A percentile compares a stretch with the other conserved stretches of the same genome.
phyloP scores from a whole-genome alignment of 2,888 invertebrate species.

The Pammene fasciana region DNA sequence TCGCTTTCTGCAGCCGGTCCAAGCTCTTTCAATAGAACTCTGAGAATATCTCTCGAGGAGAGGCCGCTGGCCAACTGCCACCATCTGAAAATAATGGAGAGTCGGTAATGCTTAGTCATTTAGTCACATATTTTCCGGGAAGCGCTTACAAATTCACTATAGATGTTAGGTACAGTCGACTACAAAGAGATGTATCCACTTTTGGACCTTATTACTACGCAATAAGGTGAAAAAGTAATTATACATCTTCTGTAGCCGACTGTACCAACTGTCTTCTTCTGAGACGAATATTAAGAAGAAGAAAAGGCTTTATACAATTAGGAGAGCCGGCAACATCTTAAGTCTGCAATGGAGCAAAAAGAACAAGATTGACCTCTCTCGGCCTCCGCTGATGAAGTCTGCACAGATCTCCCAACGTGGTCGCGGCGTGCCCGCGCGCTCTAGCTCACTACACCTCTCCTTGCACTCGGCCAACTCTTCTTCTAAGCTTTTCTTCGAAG shows the following conservation, averaged over 20 bases:
- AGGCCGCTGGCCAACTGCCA: constrained; percentile 70
- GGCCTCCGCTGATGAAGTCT: constrained; percentile 78
- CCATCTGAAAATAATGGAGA: constrained; percentile 60
- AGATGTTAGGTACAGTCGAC: too few relatives aligned
- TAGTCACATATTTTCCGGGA: too few relatives aligned
- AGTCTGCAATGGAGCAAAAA: neutral
- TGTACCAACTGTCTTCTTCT: neutral
- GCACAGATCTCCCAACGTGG: constrained; percentile 79
- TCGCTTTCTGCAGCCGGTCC: constrained; percentile 77
- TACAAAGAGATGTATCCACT: too few relatives aligned
- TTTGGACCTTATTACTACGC: too few relatives aligned
- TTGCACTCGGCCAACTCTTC: constrained; percentile 71
- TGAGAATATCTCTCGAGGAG: constrained; percentile 69
- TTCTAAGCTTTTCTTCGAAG: constrained; percentile 61
- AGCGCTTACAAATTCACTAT: too few relatives aligned
- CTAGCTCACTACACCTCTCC: constrained; percentile 73
- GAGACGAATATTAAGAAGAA: too few relatives aligned
- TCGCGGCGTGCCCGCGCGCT: constrained; percentile 77
- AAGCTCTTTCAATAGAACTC: constrained; percentile 74
- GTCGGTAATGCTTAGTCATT: too few relatives aligned
- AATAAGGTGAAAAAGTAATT: too few relatives aligned
- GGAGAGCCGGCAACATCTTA: too few relatives aligned
- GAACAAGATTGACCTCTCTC: constrained; percentile 59
- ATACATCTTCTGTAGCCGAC: too few relatives aligned
- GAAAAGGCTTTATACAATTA: too few relatives aligned